phyloP scores from a whole-genome alignment of 2,888 invertebrate species.

The Scaptomyza reducta region DNA sequence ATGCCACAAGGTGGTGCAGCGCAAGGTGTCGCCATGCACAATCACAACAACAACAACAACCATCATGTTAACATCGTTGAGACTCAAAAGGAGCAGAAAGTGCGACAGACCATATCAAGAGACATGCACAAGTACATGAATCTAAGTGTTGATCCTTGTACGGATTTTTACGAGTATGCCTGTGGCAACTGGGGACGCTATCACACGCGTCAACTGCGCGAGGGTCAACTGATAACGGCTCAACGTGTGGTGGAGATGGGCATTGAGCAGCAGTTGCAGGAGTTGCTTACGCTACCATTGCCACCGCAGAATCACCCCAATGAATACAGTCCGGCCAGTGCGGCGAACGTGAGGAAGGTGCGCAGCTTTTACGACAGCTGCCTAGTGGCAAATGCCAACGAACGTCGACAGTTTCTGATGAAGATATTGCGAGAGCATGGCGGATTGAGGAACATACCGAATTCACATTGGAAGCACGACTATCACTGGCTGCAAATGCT shows the following conservation, averaged over 20 bases:
- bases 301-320: slow-evolving; percentile 42
- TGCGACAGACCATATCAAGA: slow-evolving; percentile 45
- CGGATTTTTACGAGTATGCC: slow-evolving; percentile 81
- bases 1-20: slow-evolving; percentile 1
- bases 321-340: slow-evolving; percentile 28
- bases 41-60: slow-evolving; percentile 10
- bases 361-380: slow-evolving; percentile 78
- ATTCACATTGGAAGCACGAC: slow-evolving; percentile 70
- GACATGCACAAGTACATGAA: slow-evolving; percentile 75
- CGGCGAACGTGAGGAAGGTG: slow-evolving; percentile 62
- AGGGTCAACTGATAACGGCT: slow-evolving; percentile 57
- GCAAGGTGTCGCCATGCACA: slow-evolving; percentile 12
- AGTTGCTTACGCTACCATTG: slow-evolving; percentile 54
- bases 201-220: slow-evolving; percentile 50
- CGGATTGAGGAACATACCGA: slow-evolving; percentile 70
- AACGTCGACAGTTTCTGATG: slow-evolving; percentile 62
- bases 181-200: slow-evolving; percentile 79
- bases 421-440: slow-evolving; percentile 69
- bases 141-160: slow-evolving; percentile 73
- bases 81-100: slow-evolving; percentile 37
- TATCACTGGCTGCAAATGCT: slow-evolving; percentile 77
- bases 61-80: slow-evolving; percentile 21
- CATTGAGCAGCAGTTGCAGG: slow-evolving; percentile 64
- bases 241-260: slow-evolving; percentile 59
- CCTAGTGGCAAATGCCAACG: slow-evolving; percentile 48